Evolutionary conservation across 2,113 vertebrate genomes (phyloP).

Genomic region (Phalacrocorax carbo): DNA sequence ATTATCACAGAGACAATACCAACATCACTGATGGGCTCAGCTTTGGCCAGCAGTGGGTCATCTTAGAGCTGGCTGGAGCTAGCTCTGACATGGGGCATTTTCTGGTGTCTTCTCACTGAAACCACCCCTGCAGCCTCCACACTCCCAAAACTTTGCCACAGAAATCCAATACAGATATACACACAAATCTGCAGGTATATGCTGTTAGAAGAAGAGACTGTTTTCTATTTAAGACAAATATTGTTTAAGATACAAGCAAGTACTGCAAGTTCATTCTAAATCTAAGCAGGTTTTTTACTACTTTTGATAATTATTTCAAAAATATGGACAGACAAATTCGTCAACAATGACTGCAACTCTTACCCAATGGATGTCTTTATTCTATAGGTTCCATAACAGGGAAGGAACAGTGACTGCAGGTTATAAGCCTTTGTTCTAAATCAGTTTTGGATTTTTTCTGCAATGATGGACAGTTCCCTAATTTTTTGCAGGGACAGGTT

Average conservation of each 20-base stretch:
- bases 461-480: neutral
- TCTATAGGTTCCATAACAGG: neutral
- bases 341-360: neutral
- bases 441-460: neutral
- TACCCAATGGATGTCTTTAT: neutral
- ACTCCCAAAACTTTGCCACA: neutral
- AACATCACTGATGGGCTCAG: neutral
- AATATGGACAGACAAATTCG: neutral
- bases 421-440: neutral
- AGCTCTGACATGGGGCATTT: neutral
- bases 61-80: neutral
- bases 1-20: neutral
- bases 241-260: neutral
- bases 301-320: neutral
- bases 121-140: neutral
- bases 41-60: rapidly evolving
- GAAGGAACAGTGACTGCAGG: neutral
- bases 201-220: neutral
- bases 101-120: neutral
- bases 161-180: neutral
- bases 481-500: neutral
- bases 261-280: neutral
- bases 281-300: neutral
- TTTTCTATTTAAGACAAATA: neutral
- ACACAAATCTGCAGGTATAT: neutral